Percentiles rank a stretch among this genome's conserved stretches.
These are phyloP conservation scores for Catalaphyllia jardinei DNA, from an alignment of 64 coral and sea anemone species.

Conservation along the genomic window DNA sequence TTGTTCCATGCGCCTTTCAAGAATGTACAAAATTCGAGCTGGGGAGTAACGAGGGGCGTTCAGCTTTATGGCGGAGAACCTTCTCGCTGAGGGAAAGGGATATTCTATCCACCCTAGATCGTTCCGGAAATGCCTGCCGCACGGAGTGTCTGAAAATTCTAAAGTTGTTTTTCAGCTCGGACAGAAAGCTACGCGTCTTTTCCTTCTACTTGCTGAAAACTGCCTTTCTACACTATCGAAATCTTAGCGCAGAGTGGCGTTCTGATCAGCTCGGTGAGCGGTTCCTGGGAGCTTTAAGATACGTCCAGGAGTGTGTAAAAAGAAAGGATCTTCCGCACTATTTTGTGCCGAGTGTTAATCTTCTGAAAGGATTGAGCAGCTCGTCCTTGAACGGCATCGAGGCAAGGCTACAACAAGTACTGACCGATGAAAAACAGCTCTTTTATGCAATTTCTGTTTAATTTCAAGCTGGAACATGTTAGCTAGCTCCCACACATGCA, in stretches of 20 bases:
- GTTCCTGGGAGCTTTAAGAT: constrained; percentile 26
- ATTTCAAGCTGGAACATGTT: no score
- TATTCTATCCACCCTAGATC: constrained; percentile 14
- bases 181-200: constrained; percentile 32
- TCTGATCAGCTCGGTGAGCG: constrained; percentile 20
- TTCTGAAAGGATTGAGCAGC: background rate
- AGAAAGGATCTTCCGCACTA: constrained; percentile 12
- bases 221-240: constrained; percentile 3
- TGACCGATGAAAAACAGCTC: constrained; percentile 18
- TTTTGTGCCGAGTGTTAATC: constrained; percentile 10
- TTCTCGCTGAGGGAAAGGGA: constrained; percentile 30
- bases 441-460: constrained; percentile 2
- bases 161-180: constrained; percentile 21
- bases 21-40: constrained; percentile 17
- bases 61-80: constrained; percentile 11
- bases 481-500: no score
- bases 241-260: background rate
- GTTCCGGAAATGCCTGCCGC: background rate
- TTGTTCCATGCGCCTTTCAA: constrained; percentile 2
- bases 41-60: background rate
- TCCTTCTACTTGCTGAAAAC: constrained; percentile 25
- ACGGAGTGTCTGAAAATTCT: constrained; percentile 39
- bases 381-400: background rate
- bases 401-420: constrained; percentile 11
- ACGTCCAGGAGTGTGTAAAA: constrained; percentile 10